Evolutionary conservation across 2,113 vertebrate species (phyloP), one percentile per base, ranked within the genome.

Genomic region (Pelecanoides urinatrix): DNA sequence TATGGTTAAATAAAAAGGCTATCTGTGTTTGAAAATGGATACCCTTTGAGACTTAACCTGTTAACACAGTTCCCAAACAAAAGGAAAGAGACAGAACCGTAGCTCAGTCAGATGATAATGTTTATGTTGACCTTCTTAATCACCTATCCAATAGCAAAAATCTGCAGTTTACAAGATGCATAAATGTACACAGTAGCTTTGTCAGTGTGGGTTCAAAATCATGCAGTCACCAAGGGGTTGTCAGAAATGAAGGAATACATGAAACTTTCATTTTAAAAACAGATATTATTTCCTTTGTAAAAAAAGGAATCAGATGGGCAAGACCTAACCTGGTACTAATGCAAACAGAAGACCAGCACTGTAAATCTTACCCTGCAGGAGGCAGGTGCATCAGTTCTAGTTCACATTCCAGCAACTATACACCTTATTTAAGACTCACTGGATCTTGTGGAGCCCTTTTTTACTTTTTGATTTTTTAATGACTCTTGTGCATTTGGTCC

Each of bases 321-420:
- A 55, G 42, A 47, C 10, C 22, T 61, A 36, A 19, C 4, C 4
- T 67, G 73, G 47, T 32, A 23, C 10, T 58, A 32, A 21, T 3
- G 44, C 18, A 23, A 18, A 25, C 10, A 63, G 61, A 47, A 59
- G 26, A 40, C 10, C 23, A 72, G 78, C 34, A 10, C 32, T 44
- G 10, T 74, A n/a, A 62, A 13, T 32, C 49, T 23, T 15, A 27
- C 32, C 49, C 38, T 42, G 6, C 20, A 11, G 80, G 22, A 84
- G 53, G 58, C 13, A 58, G 45, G 34, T 6, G 16, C 27, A 15
- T 13, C 12, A 6, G 7, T 67, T 62, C 32, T 55, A 42, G 7
- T 52, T 76, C 67, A 29, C 0, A 0, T 52, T 68, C 45, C 55
- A 53, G 55, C 42, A 29, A 5, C 42, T 58, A 0, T 16, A 2